Percentiles rank a stretch among this genome's conserved stretches.
phyloP scores from a whole-genome alignment of 2,797 vertebrate genomes.

The Synaphobranchus kaupii region DNA sequence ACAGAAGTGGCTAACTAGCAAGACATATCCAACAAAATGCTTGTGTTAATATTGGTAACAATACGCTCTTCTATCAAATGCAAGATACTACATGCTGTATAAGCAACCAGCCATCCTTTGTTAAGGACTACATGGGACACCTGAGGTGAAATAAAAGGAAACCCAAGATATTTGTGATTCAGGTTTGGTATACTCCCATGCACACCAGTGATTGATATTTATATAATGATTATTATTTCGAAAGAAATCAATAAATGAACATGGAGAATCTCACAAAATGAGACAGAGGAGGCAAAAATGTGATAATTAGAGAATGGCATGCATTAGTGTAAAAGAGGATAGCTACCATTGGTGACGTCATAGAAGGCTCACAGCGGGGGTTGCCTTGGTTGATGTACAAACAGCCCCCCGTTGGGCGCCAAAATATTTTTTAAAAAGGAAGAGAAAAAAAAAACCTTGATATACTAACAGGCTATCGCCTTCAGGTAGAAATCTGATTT shows the following conservation, averaged over 20 bases:
- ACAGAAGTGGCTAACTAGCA: not conserved
- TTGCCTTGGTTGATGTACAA: not conserved
- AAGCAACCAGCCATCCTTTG: not conserved
- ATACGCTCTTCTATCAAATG: not conserved
- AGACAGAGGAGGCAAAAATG: not conserved
- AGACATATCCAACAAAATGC: not conserved
- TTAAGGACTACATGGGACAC: not conserved
- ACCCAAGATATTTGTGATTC: too few relatives aligned
- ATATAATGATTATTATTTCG: too few relatives aligned
- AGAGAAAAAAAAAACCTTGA: not conserved
- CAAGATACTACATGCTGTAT: not conserved
- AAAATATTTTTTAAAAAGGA: too few relatives aligned
- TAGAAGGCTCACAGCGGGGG: not conserved
- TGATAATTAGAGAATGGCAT: too few relatives aligned
- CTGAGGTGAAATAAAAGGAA: not conserved
- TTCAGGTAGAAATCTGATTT: not conserved
- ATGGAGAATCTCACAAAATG: not conserved
- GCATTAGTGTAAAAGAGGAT: not conserved
- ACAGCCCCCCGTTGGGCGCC: too few relatives aligned
- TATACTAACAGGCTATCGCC: not conserved
- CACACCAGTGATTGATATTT: too few relatives aligned
- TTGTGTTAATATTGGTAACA: not conserved
- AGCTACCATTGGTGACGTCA: not conserved
- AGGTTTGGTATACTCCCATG: too few relatives aligned
- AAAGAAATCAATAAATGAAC: too few relatives aligned